Conservation (phyloP, 2,797 vertebrate species). For the Tympanoctomys barrerae region DNA sequence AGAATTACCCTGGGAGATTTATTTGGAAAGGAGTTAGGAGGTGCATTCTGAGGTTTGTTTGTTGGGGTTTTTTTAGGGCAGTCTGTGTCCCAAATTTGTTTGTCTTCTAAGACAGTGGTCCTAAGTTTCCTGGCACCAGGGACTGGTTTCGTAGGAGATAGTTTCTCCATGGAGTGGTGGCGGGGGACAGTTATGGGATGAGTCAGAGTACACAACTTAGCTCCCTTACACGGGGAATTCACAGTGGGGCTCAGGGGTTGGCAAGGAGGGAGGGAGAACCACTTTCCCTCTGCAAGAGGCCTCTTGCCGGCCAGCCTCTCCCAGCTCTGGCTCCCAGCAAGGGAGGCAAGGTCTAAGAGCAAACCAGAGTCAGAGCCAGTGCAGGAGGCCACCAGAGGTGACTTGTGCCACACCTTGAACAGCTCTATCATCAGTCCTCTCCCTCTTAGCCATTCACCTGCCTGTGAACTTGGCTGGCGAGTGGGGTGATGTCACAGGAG, state of each 20-base stretch:
- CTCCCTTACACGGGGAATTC: background rate
- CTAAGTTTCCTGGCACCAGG: background rate
- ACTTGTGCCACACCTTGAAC: background rate
- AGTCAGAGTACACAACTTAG: background rate
- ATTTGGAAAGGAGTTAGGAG: background rate
- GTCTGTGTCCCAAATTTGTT: slow-evolving; percentile 9
- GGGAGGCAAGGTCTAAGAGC: background rate
- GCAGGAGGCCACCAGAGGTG: background rate
- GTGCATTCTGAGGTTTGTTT: background rate
- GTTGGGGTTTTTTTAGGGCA: background rate
- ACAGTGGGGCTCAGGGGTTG: background rate
- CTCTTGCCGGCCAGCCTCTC: background rate
- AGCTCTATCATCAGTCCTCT: background rate
- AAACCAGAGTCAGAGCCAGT: background rate
- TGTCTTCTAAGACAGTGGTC: slow-evolving; percentile 31
- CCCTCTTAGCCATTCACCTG: too few relatives aligned
- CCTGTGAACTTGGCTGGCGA: background rate
- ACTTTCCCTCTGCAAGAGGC: background rate
- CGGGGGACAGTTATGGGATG: background rate
- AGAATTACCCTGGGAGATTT: background rate
- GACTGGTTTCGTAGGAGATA: background rate
- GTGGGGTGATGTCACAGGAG: background rate
- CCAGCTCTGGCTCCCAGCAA: background rate
- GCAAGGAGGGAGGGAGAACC: background rate
- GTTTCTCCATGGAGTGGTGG: background rate